phyloP scores from a whole-genome alignment of 2,797 vertebrate species.

The Selene dorsalis region DNA sequence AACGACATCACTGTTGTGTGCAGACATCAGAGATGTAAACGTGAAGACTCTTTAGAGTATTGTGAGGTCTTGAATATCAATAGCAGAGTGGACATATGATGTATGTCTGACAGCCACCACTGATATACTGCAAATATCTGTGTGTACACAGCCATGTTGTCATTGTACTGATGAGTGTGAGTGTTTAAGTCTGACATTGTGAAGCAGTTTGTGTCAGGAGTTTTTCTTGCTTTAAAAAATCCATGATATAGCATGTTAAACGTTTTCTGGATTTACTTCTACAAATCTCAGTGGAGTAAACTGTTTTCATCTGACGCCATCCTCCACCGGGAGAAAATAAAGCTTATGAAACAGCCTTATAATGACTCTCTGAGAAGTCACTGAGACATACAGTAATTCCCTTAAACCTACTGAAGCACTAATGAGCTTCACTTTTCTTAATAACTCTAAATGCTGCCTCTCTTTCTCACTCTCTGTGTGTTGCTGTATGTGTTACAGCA shows the following conservation, averaged over 20 bases:
- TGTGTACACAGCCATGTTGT: neutral
- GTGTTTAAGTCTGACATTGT: neutral
- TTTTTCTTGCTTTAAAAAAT: neutral
- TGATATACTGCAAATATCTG: neutral
- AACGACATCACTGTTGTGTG: neutral
- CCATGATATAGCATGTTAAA: neutral
- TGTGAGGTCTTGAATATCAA: neutral
- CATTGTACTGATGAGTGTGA: neutral
- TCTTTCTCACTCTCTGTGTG: neutral
- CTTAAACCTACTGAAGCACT: constrained; percentile 19
- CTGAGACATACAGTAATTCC: constrained; percentile 5
- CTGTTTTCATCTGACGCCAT: neutral
- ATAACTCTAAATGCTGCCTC: neutral
- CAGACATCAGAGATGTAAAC: neutral
- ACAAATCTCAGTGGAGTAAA: neutral
- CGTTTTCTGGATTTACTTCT: neutral
- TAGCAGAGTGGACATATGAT: neutral
- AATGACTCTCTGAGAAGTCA: constrained; percentile 12
- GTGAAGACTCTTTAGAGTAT: neutral
- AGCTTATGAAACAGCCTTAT: neutral
- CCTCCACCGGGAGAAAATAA: neutral
- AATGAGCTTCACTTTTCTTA: constrained; percentile 32
- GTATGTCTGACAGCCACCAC: neutral
- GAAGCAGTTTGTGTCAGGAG: neutral
- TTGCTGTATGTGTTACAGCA: no score